Evolutionary conservation across 2,113 vertebrate species (phyloP).

Genomic region (Tapirus terrestris): DNA sequence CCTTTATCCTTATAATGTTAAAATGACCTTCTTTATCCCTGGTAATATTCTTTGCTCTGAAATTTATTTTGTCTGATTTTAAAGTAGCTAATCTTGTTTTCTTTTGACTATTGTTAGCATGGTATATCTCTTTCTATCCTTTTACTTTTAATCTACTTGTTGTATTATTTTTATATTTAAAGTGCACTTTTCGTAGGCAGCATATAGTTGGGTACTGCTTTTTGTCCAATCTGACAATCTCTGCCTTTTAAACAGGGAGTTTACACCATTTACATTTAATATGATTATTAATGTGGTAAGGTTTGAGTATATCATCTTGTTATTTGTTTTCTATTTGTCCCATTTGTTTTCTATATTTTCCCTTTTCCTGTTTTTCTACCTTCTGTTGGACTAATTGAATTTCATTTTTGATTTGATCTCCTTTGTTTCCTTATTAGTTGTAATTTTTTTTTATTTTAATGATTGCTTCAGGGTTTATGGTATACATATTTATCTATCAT

Average conservation of each 20-base stretch:
- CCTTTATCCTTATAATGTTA: background rate
- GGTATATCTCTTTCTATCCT: background rate
- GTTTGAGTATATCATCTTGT: background rate
- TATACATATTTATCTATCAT: background rate
- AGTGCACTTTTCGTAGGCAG: background rate
- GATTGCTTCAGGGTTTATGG: background rate
- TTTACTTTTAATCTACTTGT: background rate
- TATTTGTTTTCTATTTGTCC: background rate
- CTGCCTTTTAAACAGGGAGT: background rate
- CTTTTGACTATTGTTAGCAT: background rate
- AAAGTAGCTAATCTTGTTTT: background rate
- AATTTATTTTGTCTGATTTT: slow-evolving; percentile 19
- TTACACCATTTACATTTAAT: background rate
- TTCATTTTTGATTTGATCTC: background rate
- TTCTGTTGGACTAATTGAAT: background rate
- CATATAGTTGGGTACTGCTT: background rate
- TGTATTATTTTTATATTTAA: background rate
- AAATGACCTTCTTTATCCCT: background rate
- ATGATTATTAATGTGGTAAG: background rate
- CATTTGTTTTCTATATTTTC: background rate
- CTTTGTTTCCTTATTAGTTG: background rate
- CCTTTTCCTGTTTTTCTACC: background rate
- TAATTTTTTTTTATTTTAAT: background rate
- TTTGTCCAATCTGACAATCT: background rate
- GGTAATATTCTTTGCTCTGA: background rate